Evolutionary conservation across 2,888 invertebrate genomes (phyloP), one percentile per base, ranked within the genome.

Genomic region (Alcis repandata): DNA sequence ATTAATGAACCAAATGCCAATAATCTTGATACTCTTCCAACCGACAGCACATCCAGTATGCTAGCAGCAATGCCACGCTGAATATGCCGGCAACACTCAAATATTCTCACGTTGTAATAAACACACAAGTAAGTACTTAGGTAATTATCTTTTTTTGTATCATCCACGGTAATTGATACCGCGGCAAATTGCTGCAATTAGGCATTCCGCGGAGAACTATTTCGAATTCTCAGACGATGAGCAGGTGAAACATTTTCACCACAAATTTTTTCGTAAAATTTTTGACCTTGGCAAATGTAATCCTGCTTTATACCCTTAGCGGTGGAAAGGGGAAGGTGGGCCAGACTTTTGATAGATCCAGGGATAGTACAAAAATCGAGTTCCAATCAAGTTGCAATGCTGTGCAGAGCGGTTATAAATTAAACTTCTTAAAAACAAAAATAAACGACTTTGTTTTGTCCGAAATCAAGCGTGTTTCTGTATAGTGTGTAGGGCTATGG

Each of bases 341-440:
- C n/a, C 6, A 15, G 2, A 27, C 6, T 41, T 17, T 41, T 41
- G 8, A 9, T 17, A 41, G 41, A 4, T 38, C 38, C 17, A 10
- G 7, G 1, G 2, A 4, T 27, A 27, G 8, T 17, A 2, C 13
- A 11, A n/a, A 17, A 4, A 4, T 40, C 2, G 22, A 13, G n/a
- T 1, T 22, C 11, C 2, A 20, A 22, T 46, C 6, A 11, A 46
- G 8, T 7, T 22, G 7, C 1, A 22, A 19, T 43, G 36, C 9
- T 13, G 43, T 60, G 43, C 36, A 17, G 27, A 40, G 40, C n/a
- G n/a, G 32, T 40, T n/a, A 53, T 45, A 49, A 69, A 58, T 68
- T 59, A 33, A 67, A 63, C 63, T 49, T 33, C 57, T 45, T 67
- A 74, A 74, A 75, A 77, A 68, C 73, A 63, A 67, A 72, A 71